Base-by-base conservation (phyloP, 2,888 invertebrate species). In the Alsophila aescularia region DNA sequence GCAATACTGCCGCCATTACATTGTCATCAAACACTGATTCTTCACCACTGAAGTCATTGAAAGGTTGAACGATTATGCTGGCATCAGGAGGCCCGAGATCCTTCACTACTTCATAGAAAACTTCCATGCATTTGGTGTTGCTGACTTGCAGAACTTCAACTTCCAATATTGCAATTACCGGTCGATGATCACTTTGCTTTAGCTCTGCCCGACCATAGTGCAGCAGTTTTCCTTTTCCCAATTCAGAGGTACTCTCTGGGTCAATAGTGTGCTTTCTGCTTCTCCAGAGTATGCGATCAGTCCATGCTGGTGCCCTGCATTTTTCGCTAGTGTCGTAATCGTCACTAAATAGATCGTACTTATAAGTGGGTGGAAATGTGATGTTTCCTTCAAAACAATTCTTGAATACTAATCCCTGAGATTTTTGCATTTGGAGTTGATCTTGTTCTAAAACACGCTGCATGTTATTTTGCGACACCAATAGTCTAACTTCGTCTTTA, bases 291-390 rank as follows among this genome's bases (percentile, higher is more conserved):
- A 99, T 94, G 59, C 99, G 93, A 86, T 99, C 99, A 0, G 99
- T 99, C 98, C 98, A 99, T 3, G 99, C 99, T 0, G 99, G 99
- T 0, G 98, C 96, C 54, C 99, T 94, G 77, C 96, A 95, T 87
- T 99, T 99, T 81, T 99, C 99, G 78, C 99, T 99, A 0, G 99
- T 99, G 83, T 99, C 99, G 81, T 99, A 99, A 86, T 99, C 99
- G 81, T 99, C 98, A 72, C 98, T 98, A 82, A 99, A 99, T 51
- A 99, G 91, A 90, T 99, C 99, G 81, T 99, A 99, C 81, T 99
- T 99, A 85, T 99, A 99, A 0, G 99, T 99, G 0, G 99, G 99
- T 10, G 97, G 94, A 83, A 99, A 99, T 37, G 93, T 94, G 27
- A 99, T 95, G 47, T 95, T 95, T 0, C 98, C 99, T 91, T 99